Conservation (phyloP, 2,888 invertebrate genomes). For the Spisula solida region DNA sequence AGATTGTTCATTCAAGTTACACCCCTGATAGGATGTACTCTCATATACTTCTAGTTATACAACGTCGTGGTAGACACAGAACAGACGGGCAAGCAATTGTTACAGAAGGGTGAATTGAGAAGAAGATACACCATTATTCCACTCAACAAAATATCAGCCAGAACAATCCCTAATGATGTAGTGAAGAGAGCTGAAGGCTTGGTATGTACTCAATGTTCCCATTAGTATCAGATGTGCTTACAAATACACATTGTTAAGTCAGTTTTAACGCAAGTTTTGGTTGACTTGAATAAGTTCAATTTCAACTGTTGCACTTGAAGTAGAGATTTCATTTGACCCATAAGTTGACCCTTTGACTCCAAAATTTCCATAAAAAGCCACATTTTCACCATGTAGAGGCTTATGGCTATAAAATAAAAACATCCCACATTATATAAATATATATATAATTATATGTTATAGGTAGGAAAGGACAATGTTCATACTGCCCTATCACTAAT, state of each 20-base stretch:
- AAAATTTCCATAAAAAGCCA: too few relatives aligned
- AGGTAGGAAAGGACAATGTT: constrained; percentile 94
- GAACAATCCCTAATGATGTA: constrained; percentile 90
- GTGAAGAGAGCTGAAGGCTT: constrained; percentile 90
- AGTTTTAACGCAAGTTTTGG: too few relatives aligned
- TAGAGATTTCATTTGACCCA: too few relatives aligned
- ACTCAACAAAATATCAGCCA: constrained; percentile 94
- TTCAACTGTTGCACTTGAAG: too few relatives aligned
- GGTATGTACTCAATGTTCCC: constrained; percentile 74
- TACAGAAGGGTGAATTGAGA: constrained; percentile 94
- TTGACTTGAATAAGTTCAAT: too few relatives aligned
- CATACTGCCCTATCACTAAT: constrained; percentile 94
- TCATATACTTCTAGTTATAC: constrained; percentile 91
- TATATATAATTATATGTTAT: constrained; percentile 23
- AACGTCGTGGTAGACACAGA: constrained; percentile 97
- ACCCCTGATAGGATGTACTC: neutral
- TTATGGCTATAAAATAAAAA: too few relatives aligned
- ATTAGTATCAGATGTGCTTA: too few relatives aligned
- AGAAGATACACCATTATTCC: constrained; percentile 95
- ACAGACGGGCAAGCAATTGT: constrained; percentile 93
- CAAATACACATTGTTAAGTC: too few relatives aligned
- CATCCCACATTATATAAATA: too few relatives aligned
- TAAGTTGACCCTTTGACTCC: too few relatives aligned
- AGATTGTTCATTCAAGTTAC: too few relatives aligned
- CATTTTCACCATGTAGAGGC: too few relatives aligned